Conservation (phyloP, 2,113 vertebrate genomes). For the Forbesichthys agassizii region DNA sequence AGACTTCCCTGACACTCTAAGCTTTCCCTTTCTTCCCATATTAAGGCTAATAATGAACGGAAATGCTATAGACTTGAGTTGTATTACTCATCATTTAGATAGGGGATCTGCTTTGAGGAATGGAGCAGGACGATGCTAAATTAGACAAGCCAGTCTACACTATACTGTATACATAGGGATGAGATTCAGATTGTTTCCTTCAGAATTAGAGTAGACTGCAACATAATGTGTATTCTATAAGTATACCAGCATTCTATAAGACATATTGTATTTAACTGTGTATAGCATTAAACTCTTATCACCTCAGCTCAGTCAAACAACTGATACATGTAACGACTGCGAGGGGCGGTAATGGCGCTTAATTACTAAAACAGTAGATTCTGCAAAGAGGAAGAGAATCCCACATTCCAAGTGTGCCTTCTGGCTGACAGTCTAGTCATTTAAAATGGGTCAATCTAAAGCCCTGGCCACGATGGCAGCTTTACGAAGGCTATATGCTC, state of each 20-base stretch:
- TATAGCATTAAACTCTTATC: neutral
- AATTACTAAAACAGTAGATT: neutral
- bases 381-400: neutral
- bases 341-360: neutral
- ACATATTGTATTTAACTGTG: neutral
- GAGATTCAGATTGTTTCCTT: too few species aligned
- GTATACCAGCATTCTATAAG: neutral
- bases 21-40: neutral
- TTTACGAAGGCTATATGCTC: constrained; percentile 19
- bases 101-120: neutral
- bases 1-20: neutral
- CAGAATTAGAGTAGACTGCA: too few species aligned
- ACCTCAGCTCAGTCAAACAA: neutral
- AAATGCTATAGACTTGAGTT: neutral
- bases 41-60: neutral
- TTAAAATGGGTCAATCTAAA: constrained; percentile 30
- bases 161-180: neutral
- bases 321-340: neutral
- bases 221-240: too few species aligned
- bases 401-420: neutral
- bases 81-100: neutral
- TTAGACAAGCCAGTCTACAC: neutral
- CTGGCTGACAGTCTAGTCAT: neutral
- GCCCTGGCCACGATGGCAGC: constrained; percentile 15
- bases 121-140: neutral